Base-by-base conservation (phyloP, 2,888 invertebrate genomes). In the Bursaphelenchus okinawaensis region DNA sequence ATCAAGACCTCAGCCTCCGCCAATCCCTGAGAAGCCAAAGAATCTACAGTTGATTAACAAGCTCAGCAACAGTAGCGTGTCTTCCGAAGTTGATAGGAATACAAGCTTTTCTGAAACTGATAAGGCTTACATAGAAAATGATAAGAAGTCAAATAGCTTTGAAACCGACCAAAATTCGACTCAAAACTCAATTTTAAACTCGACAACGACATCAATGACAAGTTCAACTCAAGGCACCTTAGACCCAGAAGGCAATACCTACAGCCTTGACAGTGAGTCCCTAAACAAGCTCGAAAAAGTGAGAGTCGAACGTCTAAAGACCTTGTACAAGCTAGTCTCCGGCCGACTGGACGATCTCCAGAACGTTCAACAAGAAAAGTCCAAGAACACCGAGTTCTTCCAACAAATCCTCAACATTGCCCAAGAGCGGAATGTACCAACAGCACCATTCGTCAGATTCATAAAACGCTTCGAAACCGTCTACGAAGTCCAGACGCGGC, bases 281-380 rank as follows among this genome's bases (percentile, higher is more conserved):
- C 24, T 59, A 4, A 59, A 52, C 20, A 27, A 40, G 52, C n/a
- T 59, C 55, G 60, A 59, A 22, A 59, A 59, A 31, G 50, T 40
- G 3, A 22, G 60, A 24, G 50, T 59, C 23, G 50, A 50, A 54
- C 23, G 19, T 12, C 24, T 59, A 23, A 27, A 31, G 16, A 59
- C 50, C n/a, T 24, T 59, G n/a, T 59, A 59, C 52, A 50, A 59
- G 23, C 19, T 40, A 24, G 60, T 59, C 3, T 20, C 19, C 4
- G 60, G 60, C 40, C 50, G 60, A 55, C 40, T 31, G 60, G 60
- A 59, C 19, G 60, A 59, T 29, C 60, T 59, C 20, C 31, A 59
- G 60, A 62, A 62, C 52, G 20, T 62, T 62, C 58, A 55, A 26
- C 62, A 62, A 62, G 62, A 55, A 26, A 52, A 62, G 27, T 52